Evolutionary conservation across 2,113 vertebrate genomes (phyloP), one percentile per base, ranked within the genome.

Genomic region (Elanoides forficatus): DNA sequence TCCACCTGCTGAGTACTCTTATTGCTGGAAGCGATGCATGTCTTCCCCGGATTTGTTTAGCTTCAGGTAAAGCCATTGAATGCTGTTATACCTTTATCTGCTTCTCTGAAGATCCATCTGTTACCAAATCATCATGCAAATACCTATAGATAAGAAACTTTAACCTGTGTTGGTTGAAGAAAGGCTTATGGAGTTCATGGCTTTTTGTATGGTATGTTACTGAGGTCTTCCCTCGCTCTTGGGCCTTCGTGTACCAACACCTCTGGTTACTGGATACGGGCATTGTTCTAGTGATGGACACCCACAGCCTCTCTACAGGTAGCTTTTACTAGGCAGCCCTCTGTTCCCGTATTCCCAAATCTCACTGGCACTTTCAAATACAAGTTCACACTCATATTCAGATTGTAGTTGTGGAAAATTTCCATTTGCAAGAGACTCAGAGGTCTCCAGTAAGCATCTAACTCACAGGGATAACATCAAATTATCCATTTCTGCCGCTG

Each of bases 21-120:
- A 0, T 0, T 21, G 27, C 53, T 29, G 34, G 18, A 7, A 16
- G n/a, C 0, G 5, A 13, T 1, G 1, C 9, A 3, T 2, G 2
- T 2, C 17, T 27, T 23, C 30, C 60, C 40, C 34, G 50, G 42
- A 4, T 6, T 8, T 10, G 7, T 3, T 18, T 32, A 18, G 18
- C 22, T 15, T 5, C 87, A 40, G 29, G 2, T 8, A 5, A n/a
- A 42, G 11, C 4, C 29, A 6, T 0, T 11, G 40, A 6, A 18
- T 3, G 21, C 15, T 34, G 58, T 36, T 32, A 22, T 5, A 34
- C 11, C 45, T 59, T 34, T 9, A 4, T 1, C 52, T 18, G 30
- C 1, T 22, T 9, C 40, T 50, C 53, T 48, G 42, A 19, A 48
- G 62, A 16, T 3, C 30, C 23, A 5, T 6, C 43, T 15, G 23